Conservation (phyloP, 1,140 invertebrate species). For the Drosophila mayri region DNA sequence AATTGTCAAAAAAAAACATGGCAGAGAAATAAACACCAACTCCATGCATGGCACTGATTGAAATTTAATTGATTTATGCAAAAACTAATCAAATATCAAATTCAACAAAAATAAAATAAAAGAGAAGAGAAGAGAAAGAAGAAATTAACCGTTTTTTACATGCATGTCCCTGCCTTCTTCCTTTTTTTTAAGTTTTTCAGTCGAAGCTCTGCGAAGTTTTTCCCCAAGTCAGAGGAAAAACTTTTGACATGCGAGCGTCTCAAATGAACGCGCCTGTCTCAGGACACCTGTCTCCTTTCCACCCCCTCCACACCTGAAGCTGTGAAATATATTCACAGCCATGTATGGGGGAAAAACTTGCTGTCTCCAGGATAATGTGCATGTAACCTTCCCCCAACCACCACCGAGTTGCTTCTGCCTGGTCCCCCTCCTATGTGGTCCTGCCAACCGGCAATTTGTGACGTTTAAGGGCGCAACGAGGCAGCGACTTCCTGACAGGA, state of each 20-base stretch:
- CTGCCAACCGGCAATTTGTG: conserved; percentile 68
- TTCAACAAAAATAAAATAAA: neutral
- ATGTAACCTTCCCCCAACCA: conserved; percentile 31
- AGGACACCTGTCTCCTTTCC: conserved; percentile 30
- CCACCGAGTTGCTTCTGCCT: neutral
- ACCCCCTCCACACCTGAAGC: conserved; percentile 11
- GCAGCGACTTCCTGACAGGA: conserved; percentile 82
- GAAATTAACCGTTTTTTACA: conserved; percentile 4
- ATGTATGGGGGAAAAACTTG: conserved; percentile 27
- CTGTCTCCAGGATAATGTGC: conserved; percentile 61
- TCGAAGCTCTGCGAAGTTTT: conserved; percentile 8
- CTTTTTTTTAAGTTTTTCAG: conserved; percentile 14
- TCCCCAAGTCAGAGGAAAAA: conserved; percentile 9
- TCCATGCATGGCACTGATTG: conserved; percentile 11
- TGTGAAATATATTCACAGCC: conserved; percentile 37
- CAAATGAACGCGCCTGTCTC: conserved; percentile 47
- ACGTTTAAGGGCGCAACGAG: conserved; percentile 77
- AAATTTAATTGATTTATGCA: conserved; percentile 26
- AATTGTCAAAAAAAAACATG: conserved; percentile 5
- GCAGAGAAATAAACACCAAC: conserved; percentile 6
- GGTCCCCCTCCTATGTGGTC: neutral
- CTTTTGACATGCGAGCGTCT: conserved; percentile 54
- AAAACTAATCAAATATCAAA: conserved; percentile 20
- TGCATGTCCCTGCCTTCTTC: neutral
- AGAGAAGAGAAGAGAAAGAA: neutral